These are phyloP conservation scores for Pteronura brasiliensis DNA, from an alignment of 2,113 vertebrate species.

Conservation along the genomic window DNA sequence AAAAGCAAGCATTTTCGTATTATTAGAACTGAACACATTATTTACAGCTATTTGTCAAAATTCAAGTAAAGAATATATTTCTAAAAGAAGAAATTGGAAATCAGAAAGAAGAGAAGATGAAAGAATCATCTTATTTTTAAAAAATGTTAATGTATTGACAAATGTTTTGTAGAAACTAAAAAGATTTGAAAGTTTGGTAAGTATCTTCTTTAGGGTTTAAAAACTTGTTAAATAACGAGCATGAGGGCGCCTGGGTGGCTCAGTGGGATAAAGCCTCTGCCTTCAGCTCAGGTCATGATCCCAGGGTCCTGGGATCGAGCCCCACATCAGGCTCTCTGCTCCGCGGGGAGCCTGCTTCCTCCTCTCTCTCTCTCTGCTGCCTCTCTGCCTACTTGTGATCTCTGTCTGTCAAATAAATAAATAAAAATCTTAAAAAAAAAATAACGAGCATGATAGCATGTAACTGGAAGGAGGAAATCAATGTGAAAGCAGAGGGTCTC, in stretches of 20 bases:
- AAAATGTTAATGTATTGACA: background rate
- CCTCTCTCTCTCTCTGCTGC: no score
- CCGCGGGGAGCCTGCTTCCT: no score
- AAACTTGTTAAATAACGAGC: background rate
- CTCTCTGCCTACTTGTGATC: no score
- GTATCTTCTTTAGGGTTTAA: background rate
- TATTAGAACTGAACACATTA: background rate
- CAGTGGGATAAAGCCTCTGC: no score
- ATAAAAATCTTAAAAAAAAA: no score
- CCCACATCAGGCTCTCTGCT: no score
- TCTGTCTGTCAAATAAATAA: no score
- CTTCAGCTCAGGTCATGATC: no score
- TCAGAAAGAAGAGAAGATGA: background rate
- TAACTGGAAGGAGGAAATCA: background rate
- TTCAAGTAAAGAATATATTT: background rate
- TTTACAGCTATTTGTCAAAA: background rate
- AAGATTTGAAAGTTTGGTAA: background rate
- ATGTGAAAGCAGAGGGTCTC: background rate
- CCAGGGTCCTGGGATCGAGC: no score
- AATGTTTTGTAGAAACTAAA: background rate
- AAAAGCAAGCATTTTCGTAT: background rate
- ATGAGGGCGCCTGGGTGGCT: no score
- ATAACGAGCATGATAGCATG: background rate
- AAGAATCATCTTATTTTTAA: background rate
- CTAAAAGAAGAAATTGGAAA: background rate